Evolutionary conservation across 2,888 invertebrate genomes (phyloP).

Genomic region (Therioaphis trifolii): DNA sequence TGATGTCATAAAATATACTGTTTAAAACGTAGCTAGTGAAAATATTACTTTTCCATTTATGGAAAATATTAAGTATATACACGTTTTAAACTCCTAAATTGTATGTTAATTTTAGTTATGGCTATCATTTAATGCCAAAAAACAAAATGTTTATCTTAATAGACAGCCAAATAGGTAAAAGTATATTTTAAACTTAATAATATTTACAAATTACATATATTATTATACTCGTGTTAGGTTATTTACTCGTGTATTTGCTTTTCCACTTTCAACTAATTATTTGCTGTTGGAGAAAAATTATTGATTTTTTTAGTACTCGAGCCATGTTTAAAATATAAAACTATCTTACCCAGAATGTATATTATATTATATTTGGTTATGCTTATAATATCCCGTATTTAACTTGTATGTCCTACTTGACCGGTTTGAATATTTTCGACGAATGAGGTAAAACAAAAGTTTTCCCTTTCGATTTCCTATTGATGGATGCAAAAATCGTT

Average conservation of each 20-base stretch:
- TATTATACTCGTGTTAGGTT: too few species aligned
- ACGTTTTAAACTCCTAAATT: background rate
- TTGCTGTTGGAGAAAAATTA: background rate
- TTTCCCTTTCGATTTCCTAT: conserved; percentile 45
- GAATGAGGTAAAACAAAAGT: conserved; percentile 29
- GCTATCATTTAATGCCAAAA: background rate
- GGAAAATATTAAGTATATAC: background rate
- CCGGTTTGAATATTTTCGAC: conserved; percentile 28
- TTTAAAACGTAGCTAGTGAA: background rate
- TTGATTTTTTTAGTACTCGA: background rate
- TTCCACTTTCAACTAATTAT: background rate
- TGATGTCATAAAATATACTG: background rate
- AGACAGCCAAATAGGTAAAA: background rate
- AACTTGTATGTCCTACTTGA: background rate
- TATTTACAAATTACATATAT: background rate
- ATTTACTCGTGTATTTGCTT: background rate
- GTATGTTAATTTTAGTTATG: background rate
- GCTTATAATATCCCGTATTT: background rate
- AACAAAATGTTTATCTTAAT: background rate
- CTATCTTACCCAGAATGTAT: background rate
- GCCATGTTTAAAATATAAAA: background rate
- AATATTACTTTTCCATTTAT: background rate
- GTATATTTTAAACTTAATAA: background rate
- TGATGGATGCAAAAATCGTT: background rate
- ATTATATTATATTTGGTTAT: background rate